Base-by-base conservation (phyloP, 2,797 vertebrate genomes). In the Astyanax mexicanus region DNA sequence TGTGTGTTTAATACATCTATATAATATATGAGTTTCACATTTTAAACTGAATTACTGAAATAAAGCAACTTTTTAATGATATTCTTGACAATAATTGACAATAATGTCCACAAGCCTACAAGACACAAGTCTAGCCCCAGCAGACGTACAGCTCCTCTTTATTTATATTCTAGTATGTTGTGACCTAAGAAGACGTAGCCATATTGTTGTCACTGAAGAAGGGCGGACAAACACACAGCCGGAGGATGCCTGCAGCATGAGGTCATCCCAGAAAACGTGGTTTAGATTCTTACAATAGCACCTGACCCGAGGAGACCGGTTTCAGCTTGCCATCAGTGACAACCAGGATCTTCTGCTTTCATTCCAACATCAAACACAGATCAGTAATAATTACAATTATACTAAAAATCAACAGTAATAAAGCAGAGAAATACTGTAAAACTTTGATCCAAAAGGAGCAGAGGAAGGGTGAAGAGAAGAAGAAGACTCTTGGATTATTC, bases 181-280 rank as follows among this genome's bases (percentile, higher is more conserved):
- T 3, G 10, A 25, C 17, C 23, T 45, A 42, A 66, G 23, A 8
- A 42, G 19, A 4, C 44, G 21, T 25, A 38, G 64, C 42, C 38
- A 47, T n/a, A 27, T 7, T 7, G 15, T 45, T 44, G 44, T 47
- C 42, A 17, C 13, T 29, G 64, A 15, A 47, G 27, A 32, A 47
- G 27, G 25, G 44, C 8, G 3, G 40, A 15, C 9, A n/a, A 21
- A 47, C 6, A 8, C 6, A 32, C 25, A 49, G 38, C 25, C 4
- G 66, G 13, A n/a, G 25, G 44, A 66, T 66, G 8, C 25, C 42
- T 47, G 3, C 1, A 32, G 27, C 25, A 32, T 66, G 64, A 66
- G 15, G 44, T 66, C 64, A 66, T 32, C 7, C 42, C n/a, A 7
- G 42, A 55, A 47, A 66, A 66, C 25, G 32, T 32, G 64, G 15